These are phyloP conservation scores for Coendou prehensilis DNA, from an alignment of 2,797 vertebrate genomes.

Conservation along the genomic window DNA sequence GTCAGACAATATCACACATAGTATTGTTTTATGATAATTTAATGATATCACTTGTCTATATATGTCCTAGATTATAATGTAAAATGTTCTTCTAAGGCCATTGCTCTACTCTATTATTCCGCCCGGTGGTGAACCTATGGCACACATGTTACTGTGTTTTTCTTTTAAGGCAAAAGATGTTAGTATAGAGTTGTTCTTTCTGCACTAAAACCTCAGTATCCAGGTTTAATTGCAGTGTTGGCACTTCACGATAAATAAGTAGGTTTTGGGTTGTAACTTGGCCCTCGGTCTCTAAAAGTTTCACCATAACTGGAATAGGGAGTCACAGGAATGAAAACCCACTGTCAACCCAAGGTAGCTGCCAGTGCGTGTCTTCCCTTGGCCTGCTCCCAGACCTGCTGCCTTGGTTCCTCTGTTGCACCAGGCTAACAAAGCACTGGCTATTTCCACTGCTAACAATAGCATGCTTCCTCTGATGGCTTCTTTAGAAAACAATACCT, in stretches of 20 bases:
- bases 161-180: neutral
- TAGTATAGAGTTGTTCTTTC: neutral
- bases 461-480: neutral
- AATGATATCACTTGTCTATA: neutral
- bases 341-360: neutral
- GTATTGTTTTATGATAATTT: neutral
- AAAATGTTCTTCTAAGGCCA: neutral
- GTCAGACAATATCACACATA: neutral
- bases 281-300: neutral
- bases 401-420: neutral
- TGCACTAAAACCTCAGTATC: neutral
- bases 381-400: neutral
- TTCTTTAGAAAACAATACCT: slow-evolving; percentile 54
- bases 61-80: neutral
- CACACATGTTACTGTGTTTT: neutral
- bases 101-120: neutral
- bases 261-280: neutral
- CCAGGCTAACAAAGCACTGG: neutral
- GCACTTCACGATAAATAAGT: neutral
- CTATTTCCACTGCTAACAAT: neutral
- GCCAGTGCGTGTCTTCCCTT: neutral
- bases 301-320: neutral
- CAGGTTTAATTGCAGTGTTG: neutral
- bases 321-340: neutral
- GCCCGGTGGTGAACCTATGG: neutral